Base-by-base conservation (phyloP, 2,888 invertebrate genomes). In the Perizoma flavofasciatum region DNA sequence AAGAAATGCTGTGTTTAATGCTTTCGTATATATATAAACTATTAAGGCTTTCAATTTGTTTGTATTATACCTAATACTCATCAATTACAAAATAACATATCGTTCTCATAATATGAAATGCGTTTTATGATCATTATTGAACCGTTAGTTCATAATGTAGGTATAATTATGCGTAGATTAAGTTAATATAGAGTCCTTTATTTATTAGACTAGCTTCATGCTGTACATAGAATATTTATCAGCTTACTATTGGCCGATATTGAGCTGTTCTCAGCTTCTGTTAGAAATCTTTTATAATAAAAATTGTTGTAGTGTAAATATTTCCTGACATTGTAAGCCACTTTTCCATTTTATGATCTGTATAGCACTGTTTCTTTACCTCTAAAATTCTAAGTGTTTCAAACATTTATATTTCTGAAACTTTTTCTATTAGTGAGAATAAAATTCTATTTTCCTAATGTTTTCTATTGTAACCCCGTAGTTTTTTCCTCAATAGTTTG, bases 391-490 rank as follows among this genome's bases (percentile, higher is more conserved):
- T 57, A 53, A 49, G 55, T 6, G 39, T 60, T 61, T 63, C 58
- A 69, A 66, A 65, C 50, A 61, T 68, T 70, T 61, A 51, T 70
- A 75, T 88, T 88, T 88, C 85, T 82, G 83, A 88, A 75, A 82
- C 70, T 68, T 85, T 86, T 83, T 85, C 82, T 82, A 81, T 72
- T 88, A 85, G 83, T 75, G 73, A 86, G 75, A 80, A 78, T 82
- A 80, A 82, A 83, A 81, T 78, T 81, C 84, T 90, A 91, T 90
- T 90, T 89, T 89, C 89, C 88, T 89, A 89, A 89, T 86, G 74
- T 86, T 88, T 90, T 86, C 78, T 79, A 80, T 59, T 58, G 43
- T 61, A 61, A 72, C 82, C 83, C 86, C 59, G 82, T 88, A 88
- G 88, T 78, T 79, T 74, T 84, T 85, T 79, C 83, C 82, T 84